Percentiles rank a stretch among this genome's conserved stretches.
phyloP scores from a whole-genome alignment of 92 coral and sea anemone species.

The Isaurus tuberculatus region DNA sequence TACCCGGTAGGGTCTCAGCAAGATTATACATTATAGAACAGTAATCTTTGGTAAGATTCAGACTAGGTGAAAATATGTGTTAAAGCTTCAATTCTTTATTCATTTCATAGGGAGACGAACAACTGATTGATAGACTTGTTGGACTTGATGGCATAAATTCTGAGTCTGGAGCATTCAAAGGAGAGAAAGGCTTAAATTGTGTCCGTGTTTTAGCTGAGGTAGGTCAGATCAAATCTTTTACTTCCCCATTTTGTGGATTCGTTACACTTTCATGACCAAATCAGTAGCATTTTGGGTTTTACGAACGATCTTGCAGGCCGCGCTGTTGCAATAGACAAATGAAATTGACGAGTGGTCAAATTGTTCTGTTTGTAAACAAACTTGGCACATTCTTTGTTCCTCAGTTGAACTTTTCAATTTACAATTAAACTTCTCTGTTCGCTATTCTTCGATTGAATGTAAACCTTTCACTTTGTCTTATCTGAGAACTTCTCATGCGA shows the following conservation, averaged over 20 bases:
- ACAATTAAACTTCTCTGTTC: slow-evolving; percentile 23
- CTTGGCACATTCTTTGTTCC: slow-evolving; percentile 14
- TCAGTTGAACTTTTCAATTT: slow-evolving; percentile 40
- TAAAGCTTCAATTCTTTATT: slow-evolving; percentile 13
- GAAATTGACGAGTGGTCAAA: slow-evolving; percentile 31
- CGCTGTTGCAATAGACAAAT: slow-evolving; percentile 23
- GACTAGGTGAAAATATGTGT: slow-evolving; percentile 1
- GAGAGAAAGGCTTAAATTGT: slow-evolving; percentile 77
- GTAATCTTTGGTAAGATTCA: slow-evolving; percentile 11
- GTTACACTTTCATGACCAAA: not conserved
- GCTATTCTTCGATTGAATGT: slow-evolving; percentile 33
- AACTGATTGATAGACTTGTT: slow-evolving; percentile 86
- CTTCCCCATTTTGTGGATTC: not conserved
- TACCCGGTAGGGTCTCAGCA: slow-evolving; percentile 8
- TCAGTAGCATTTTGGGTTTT: not conserved
- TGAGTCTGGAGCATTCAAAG: slow-evolving; percentile 79
- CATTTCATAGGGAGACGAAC: slow-evolving; percentile 89
- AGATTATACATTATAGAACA: not conserved
- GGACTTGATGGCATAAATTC: slow-evolving; percentile 95
- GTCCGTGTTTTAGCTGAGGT: slow-evolving; percentile 91
- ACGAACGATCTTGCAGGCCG: not conserved
- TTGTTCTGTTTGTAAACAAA: slow-evolving; percentile 51
- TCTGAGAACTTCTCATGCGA: slow-evolving; percentile 10
- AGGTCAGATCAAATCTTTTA: slow-evolving; percentile 38
- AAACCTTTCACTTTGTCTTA: slow-evolving; percentile 22